Evolutionary conservation across 1,140 invertebrate species (phyloP), one percentile per base, ranked within the genome.

Genomic region (Pseudomyrmex sp.): DNA sequence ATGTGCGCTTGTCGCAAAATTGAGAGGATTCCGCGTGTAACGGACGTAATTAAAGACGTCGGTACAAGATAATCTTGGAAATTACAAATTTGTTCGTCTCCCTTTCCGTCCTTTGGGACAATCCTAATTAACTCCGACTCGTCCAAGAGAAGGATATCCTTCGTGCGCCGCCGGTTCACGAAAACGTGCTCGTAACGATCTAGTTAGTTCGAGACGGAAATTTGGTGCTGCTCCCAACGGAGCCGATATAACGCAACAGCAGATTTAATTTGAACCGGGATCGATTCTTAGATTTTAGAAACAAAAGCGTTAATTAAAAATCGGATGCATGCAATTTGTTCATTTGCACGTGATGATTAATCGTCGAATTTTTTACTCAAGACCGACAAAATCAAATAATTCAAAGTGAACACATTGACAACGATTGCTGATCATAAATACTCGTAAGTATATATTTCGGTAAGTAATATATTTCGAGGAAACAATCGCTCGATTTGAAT

Each of bases 71-170:
- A 74, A 74, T 74, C 79, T 48, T 58, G 70, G 70, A 82, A 82
- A 82, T 75, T 82, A 82, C 69, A 82, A 82, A 82, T 82, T 82
- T 50, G 48, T 74, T 62, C 58, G 79, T 13, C 50, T 59, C 48
- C 62, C 61, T 75, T 75, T 23, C 48, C 48, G 48, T 75, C 70
- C 79, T 75, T 75, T 63, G 68, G 58, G 79, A 82, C 58, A 75
- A 75, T 75, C 70, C 79, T 75, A 82, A 82, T 82, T 82, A 82
- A 75, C 79, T 82, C 18, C 75, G 23, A 18, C 44, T 15, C 54
- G 23, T 68, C 54, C 44, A 20, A 54, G 58, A 72, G 23, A n/a
- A 62, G 69, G 48, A 82, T 82, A 82, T 80, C 70, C 72, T 63
- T 82, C 66, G 76, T 70, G 46, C 62, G 9, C 65, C 44, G 26